A percentile compares a stretch with the other conserved stretches of the same genome.
phyloP scores from a whole-genome alignment of 1,140 invertebrate species.

The Aradophagus sp. region DNA sequence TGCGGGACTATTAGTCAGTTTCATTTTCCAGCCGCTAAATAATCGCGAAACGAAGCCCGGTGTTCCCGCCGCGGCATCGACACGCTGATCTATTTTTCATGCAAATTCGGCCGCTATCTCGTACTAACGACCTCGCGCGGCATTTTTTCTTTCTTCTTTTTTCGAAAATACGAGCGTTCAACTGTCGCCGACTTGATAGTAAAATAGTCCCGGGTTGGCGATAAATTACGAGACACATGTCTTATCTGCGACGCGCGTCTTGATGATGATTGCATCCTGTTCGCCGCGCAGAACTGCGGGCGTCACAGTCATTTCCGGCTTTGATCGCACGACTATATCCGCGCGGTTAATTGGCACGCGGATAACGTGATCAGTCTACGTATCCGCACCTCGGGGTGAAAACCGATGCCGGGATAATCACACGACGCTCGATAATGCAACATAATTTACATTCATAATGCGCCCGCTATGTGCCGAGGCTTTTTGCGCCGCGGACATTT shows the following conservation, averaged over 20 bases:
- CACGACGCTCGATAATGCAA: conserved; percentile 31
- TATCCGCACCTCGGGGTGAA: conserved; percentile 47
- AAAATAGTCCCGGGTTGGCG: conserved; percentile 14
- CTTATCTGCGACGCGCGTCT: conserved; percentile 37
- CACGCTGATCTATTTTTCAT: too few relatives aligned
- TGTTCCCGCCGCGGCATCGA: too few relatives aligned
- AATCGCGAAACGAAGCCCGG: too few relatives aligned
- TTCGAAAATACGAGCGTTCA: too few relatives aligned
- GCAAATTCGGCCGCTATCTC: too few relatives aligned
- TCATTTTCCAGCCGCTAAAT: too few relatives aligned
- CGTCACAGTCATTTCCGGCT: conserved; percentile 46
- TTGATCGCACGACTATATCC: conserved; percentile 39
- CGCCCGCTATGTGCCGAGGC: conserved; percentile 4
- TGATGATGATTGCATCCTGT: conserved; percentile 45
- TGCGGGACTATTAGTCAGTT: too few relatives aligned
- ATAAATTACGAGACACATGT: conserved; percentile 29
- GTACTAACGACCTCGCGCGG: too few relatives aligned
- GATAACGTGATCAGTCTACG: conserved; percentile 45
- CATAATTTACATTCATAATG: conserved; percentile 43
- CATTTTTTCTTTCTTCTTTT: too few relatives aligned
- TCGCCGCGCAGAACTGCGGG: conserved; percentile 7
- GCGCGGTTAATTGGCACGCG: conserved; percentile 48
- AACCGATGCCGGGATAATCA: conserved; percentile 29
- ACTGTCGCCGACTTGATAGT: too few relatives aligned
- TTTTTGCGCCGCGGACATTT: conserved; percentile 12